Evolutionary conservation across 1,140 invertebrate species (phyloP).

Genomic region (Araneus ventricosus): DNA sequence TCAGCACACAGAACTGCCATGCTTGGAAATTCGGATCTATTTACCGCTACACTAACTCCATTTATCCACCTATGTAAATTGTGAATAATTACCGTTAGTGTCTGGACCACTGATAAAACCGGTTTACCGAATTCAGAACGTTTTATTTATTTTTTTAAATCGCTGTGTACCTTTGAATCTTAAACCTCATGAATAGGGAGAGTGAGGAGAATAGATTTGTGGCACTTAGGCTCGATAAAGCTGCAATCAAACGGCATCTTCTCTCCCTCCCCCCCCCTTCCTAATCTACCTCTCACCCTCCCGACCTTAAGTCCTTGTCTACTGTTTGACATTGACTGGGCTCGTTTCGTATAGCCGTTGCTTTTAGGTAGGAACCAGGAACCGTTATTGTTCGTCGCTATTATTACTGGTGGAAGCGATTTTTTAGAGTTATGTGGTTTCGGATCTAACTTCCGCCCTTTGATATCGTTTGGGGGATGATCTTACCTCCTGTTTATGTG

Average conservation of each 20-base stretch:
- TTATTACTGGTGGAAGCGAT: not conserved
- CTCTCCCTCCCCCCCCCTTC: too few species aligned
- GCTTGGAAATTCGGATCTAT: not conserved
- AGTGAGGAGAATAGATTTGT: not conserved
- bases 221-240: not conserved
- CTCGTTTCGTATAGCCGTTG: not conserved
- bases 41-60: conserved; percentile 9
- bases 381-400: not conserved
- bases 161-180: conserved; percentile 13
- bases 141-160: not conserved
- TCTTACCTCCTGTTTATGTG: not conserved
- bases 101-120: not conserved
- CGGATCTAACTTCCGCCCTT: conserved; percentile 16
- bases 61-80: not conserved
- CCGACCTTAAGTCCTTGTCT: conserved; percentile 44
- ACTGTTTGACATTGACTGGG: conserved; percentile 31
- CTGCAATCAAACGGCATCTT: conserved; percentile 13
- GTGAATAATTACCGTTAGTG: conserved; percentile 10
- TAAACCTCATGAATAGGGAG: not conserved
- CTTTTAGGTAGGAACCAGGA: conserved; percentile 21
- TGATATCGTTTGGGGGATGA: not conserved
- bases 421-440: not conserved
- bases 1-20: too few species aligned
- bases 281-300: conserved; percentile 9
- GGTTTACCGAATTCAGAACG: not conserved